These are phyloP conservation scores for Perizoma affinitatum DNA, from an alignment of 2,888 invertebrate genomes.

Conservation along the genomic window DNA sequence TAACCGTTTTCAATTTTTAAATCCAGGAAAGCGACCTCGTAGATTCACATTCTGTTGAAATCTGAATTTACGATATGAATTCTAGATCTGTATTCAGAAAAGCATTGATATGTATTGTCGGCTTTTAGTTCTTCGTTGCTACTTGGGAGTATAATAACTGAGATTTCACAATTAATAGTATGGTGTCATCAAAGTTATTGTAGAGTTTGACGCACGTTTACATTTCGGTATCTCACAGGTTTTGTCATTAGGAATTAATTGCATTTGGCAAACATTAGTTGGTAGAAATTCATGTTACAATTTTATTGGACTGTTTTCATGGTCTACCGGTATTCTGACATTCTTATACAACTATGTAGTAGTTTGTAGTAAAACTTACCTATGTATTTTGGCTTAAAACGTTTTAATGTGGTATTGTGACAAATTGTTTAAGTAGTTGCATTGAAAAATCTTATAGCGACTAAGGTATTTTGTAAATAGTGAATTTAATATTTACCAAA, in stretches of 20 bases:
- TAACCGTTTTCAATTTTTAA: too few species aligned
- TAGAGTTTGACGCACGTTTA: conserved; percentile 18
- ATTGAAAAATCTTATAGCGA: conserved; percentile 32
- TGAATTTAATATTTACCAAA: conserved; percentile 73
- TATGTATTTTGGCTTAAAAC: conserved; percentile 8
- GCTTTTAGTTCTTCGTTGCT: conserved; percentile 4
- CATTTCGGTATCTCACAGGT: conserved; percentile 23
- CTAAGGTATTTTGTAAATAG: conserved; percentile 74
- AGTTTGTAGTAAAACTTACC: too few species aligned
- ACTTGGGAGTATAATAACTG: conserved; percentile 10
- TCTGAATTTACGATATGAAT: too few species aligned
- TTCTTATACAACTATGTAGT: not conserved
- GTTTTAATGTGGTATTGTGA: conserved; percentile 10
- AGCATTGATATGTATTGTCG: too few species aligned
- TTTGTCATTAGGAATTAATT: too few species aligned
- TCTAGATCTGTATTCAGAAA: too few species aligned
- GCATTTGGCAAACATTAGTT: conserved; percentile 4
- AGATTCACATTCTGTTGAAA: too few species aligned
- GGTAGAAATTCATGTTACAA: conserved; percentile 16
- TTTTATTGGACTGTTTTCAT: conserved; percentile 7
- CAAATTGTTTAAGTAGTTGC: conserved; percentile 19
- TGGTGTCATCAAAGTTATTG: conserved; percentile 20
- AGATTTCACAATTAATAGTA: conserved; percentile 3
- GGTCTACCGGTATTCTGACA: conserved; percentile 8
- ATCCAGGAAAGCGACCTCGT: too few species aligned